Evolutionary conservation across 2,888 invertebrate species (phyloP).

Genomic region (Geotrupes spiniger): DNA sequence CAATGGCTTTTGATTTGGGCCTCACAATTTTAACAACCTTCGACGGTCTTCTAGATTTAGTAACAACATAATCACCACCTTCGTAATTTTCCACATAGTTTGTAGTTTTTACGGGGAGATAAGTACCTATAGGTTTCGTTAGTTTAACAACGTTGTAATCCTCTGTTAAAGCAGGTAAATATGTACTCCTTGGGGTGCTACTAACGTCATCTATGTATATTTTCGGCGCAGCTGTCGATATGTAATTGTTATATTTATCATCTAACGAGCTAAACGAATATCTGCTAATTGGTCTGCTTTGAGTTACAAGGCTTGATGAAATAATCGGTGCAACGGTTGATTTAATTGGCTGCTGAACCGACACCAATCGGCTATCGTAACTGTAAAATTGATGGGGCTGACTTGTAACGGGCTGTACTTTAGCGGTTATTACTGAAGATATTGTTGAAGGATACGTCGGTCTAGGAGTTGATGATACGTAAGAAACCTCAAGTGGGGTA

Average conservation of each 20-base stretch:
- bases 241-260: constrained; percentile 27
- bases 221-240: constrained; percentile 13
- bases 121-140: constrained; percentile 10
- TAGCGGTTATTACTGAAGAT: constrained; percentile 37
- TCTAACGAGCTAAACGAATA: constrained; percentile 37
- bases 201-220: constrained; percentile 9
- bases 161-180: not conserved
- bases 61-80: constrained; percentile 6
- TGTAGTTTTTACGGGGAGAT: constrained; percentile 17
- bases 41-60: constrained; percentile 1
- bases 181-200: not conserved
- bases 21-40: constrained; percentile 35
- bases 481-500: constrained; percentile 40
- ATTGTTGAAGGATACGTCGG: constrained; percentile 48
- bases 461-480: constrained; percentile 33
- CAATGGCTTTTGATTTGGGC: constrained; percentile 59
- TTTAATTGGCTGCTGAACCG: constrained; percentile 24
- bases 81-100: constrained; percentile 20
- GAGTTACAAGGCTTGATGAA: constrained; percentile 2
- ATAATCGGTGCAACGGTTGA: constrained; percentile 6
- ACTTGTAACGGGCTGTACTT: constrained; percentile 30
- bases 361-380: constrained; percentile 34
- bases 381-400: constrained; percentile 30
- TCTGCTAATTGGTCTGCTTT: constrained; percentile 32
- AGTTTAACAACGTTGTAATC: not conserved